A percentile compares a stretch with the other conserved stretches of the same genome.
phyloP scores from a whole-genome alignment of 1,140 invertebrate genomes.

The Scaptomyza hsui region DNA sequence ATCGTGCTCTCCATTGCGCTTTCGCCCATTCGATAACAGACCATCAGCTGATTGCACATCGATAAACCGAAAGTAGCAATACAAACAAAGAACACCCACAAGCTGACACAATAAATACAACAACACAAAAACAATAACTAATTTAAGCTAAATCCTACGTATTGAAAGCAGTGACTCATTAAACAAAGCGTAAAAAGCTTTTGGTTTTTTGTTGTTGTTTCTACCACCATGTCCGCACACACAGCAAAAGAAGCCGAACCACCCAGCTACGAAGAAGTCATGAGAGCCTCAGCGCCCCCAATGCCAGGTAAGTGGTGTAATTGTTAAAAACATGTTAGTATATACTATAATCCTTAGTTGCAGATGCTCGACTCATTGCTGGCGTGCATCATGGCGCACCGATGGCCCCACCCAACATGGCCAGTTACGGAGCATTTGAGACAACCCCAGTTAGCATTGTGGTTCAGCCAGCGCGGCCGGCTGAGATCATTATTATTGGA shows the following conservation, averaged over 20 bases:
- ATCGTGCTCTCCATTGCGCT: neutral
- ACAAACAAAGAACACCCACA: conserved; percentile 24
- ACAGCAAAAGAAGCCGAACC: conserved; percentile 54
- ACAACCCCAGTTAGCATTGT: conserved; percentile 75
- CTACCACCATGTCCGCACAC: conserved; percentile 23
- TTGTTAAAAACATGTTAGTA: neutral
- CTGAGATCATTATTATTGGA: conserved; percentile 89
- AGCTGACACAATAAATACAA: conserved; percentile 40
- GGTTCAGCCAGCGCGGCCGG: conserved; percentile 77
- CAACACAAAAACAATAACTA: conserved; percentile 18
- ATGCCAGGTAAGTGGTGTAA: conserved; percentile 17
- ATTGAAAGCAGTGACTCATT: conserved; percentile 25
- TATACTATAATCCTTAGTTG: neutral
- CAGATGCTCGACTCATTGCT: conserved; percentile 50
- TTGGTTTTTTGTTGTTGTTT: neutral
- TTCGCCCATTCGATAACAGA: conserved; percentile 16
- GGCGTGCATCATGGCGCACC: conserved; percentile 58
- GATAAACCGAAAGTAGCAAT: conserved; percentile 25
- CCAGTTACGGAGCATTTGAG: conserved; percentile 75
- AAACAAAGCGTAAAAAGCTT: conserved; percentile 8
- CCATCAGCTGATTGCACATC: conserved; percentile 36
- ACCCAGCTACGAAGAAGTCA: conserved; percentile 70
- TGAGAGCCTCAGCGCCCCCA: conserved; percentile 42
- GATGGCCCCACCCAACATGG: conserved; percentile 53
- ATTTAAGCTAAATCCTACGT: conserved; percentile 10